phyloP scores from a whole-genome alignment of 2,888 invertebrate species.

The Zygothrica quintamaculata region DNA sequence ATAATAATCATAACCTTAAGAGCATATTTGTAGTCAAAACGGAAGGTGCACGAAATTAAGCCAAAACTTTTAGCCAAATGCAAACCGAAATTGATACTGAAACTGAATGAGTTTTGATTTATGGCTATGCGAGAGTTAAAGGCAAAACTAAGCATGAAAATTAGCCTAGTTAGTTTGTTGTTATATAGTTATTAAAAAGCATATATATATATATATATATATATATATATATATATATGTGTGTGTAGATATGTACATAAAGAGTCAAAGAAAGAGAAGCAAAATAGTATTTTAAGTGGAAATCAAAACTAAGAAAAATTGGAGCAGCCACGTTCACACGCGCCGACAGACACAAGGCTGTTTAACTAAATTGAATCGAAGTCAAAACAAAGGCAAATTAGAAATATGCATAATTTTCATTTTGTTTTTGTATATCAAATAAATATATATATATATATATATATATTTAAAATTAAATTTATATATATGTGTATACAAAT shows the following conservation, averaged over 20 bases:
- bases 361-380: constrained; percentile 30
- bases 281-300: constrained; percentile 42
- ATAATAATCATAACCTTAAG: constrained; percentile 29
- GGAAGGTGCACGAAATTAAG: constrained; percentile 49
- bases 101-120: constrained; percentile 46
- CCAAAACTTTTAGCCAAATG: constrained; percentile 7
- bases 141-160: constrained; percentile 48
- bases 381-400: constrained; percentile 64
- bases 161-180: constrained; percentile 73
- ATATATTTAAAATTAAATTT: constrained; percentile 1
- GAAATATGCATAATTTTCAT: constrained; percentile 48
- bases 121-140: constrained; percentile 31
- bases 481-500: not conserved
- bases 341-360: constrained; percentile 66
- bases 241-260: constrained; percentile 4
- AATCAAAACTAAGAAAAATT: constrained; percentile 61
- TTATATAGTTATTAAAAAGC: too few species aligned
- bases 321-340: constrained; percentile 68
- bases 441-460: constrained; percentile 38
- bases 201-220: constrained; percentile 7
- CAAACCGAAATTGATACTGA: constrained; percentile 32
- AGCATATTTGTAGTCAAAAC: constrained; percentile 41
- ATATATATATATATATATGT: constrained; percentile 3
- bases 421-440: constrained; percentile 15
- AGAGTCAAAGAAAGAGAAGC: constrained; percentile 15